A percentile compares a stretch with the other conserved stretches of the same genome.
Conservation (phyloP, 92 coral and sea anemone species). For the Epizoanthus rinbou region DNA sequence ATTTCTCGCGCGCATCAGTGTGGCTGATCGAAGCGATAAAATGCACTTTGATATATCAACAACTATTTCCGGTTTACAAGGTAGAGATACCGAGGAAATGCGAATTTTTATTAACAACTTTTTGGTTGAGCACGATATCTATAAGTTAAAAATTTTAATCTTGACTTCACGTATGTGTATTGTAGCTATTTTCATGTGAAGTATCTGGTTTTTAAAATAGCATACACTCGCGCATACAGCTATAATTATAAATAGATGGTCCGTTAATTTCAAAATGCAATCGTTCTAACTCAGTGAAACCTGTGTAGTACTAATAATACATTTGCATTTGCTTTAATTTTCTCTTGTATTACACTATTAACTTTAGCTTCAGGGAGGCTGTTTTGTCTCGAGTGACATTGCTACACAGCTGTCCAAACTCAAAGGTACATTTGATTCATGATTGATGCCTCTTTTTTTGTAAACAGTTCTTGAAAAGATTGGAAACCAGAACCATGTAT, state of each 20-base stretch:
- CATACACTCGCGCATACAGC: no score
- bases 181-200: neutral
- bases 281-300: neutral
- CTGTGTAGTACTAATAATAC: neutral
- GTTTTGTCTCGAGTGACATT: neutral
- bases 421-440: neutral
- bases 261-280: neutral
- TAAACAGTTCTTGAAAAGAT: neutral
- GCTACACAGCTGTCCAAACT: neutral
- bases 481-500: neutral
- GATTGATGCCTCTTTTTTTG: neutral
- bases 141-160: neutral
- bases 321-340: constrained; percentile 29
- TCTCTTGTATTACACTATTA: constrained; percentile 13
- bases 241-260: neutral
- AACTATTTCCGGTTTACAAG: neutral
- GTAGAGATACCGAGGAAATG: neutral
- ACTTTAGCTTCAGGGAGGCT: constrained; percentile 26
- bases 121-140: neutral
- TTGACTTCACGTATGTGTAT: constrained; percentile 5
- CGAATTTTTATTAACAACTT: neutral
- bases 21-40: constrained; percentile 24
- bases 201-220: neutral
- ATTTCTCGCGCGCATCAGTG: neutral
- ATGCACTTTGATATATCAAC: neutral